Base-by-base conservation (phyloP, 2,888 invertebrate species). In the Stenurella melanura region DNA sequence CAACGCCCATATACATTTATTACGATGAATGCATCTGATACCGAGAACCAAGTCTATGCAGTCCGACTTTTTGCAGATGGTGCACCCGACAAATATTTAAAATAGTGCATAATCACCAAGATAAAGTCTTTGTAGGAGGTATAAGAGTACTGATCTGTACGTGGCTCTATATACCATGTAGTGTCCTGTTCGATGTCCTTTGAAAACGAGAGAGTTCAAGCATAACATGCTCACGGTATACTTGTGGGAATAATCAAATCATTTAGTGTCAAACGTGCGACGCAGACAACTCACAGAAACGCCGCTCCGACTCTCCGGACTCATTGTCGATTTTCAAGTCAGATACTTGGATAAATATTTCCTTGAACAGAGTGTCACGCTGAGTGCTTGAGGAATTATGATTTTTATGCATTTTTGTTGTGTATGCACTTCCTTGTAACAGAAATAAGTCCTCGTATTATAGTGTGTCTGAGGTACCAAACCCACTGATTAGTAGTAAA, bases 181-280 rank as follows among this genome's bases (percentile, higher is more conserved):
- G 42, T 50, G 64, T 66, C 64, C 64, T 66, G 71, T 71, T 68
- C 79, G 78, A 76, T 79, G 78, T 81, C 79, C 76, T 77, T 76
- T 73, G 81, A 78, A 83, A 83, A 81, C 83, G 81, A 80, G 84
- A 83, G 83, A 85, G 83, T 80, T 83, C 82, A 83, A 85, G 82
- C 86, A 86, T 84, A 84, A 86, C 83, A 82, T 80, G 80, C 84
- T 85, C 85, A 85, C 84, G 84, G 80, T 83, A 77, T 83, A 82
- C 83, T 84, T 84, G 83, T 81, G 85, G 83, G 85, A 86, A 86
- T 85, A 85, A 86, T 86, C 86, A 83, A 85, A 86, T 85, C 84
- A 83, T 85, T 85, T 84, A 84, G 84, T 81, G 84, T 82, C 83
- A 83, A 84, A 85, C 85, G 85, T 85, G 85, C 84, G 82, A 84